Evolutionary conservation across 2,888 invertebrate species (phyloP), one percentile per base, ranked within the genome.

Genomic region (Panorpa germanica): DNA sequence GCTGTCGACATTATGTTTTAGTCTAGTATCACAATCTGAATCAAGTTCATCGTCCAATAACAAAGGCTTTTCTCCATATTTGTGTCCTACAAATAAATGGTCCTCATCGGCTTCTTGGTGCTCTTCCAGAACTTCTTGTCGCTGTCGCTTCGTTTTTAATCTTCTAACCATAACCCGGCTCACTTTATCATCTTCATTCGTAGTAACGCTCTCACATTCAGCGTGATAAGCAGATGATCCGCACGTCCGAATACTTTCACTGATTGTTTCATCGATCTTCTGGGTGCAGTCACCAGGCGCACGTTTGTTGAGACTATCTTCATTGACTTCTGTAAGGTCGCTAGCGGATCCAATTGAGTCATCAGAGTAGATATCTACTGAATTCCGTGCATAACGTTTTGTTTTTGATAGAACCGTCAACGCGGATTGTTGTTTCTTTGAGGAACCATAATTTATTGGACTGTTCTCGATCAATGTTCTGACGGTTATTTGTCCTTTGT

Each of bases 1-100:
- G 10, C 25, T 20, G 2, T 37, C 37, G 11, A 28, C 32, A 27
- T 42, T 42, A 9, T 52, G 19, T 17, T 41, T 42, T 12, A 37
- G 38, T 39, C 47, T 50, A n/a, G 40, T 49, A 12, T 52, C 60
- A 18, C 57, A 58, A 14, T 70, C 68, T 2, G 65, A 65, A 40
- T 74, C 73, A n/a, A 78, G 49, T 42, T 81, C 80, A 46, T 80
- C 78, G 43, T 81, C 80, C 32, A 78, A 60, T 4, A 82, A 48
- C 21, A 82, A 49, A 2, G 80, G 80, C 39, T 67, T 66, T 36
- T 75, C 76, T 2, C 78, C 80, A 41, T 75, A 76, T 40, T 71
- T 72, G 46, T 77, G 77, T 1, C 77, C 69, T 5, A 77, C 67
- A 36, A 77, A 68, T 16, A 69, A 52, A 26, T 68, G 60, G 42